phyloP scores from a whole-genome alignment of 1,140 invertebrate species.

The Camponotus floridanus region DNA sequence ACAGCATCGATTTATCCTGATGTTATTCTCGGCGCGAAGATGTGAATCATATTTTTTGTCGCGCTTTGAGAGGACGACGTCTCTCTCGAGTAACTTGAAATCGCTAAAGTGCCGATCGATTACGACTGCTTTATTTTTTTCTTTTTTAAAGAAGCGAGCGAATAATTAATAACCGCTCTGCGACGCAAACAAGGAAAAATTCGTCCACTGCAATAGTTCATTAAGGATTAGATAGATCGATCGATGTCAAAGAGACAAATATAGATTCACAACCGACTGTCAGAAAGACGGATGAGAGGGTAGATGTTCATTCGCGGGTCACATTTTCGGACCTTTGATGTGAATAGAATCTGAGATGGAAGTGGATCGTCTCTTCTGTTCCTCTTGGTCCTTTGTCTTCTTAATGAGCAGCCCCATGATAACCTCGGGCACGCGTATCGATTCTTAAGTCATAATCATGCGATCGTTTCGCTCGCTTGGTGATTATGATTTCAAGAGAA shows the following conservation, averaged over 20 bases:
- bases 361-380: background rate
- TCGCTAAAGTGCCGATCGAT: background rate
- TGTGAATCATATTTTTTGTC: background rate
- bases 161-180: background rate
- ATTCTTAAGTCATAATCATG: background rate
- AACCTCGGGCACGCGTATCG: conserved; percentile 12
- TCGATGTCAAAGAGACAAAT: background rate
- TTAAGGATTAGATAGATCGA: background rate
- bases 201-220: background rate
- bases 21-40: background rate
- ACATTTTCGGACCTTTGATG: conserved; percentile 7
- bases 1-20: background rate
- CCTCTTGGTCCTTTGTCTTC: conserved; percentile 7
- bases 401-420: conserved; percentile 6
- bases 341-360: background rate
- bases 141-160: too few species aligned
- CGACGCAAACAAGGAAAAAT: background rate
- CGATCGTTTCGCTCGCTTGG: background rate
- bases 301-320: background rate
- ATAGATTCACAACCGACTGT: background rate
- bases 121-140: background rate
- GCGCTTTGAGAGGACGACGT: background rate
- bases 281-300: background rate
- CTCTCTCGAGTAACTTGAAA: background rate
- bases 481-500: background rate